Conservation (phyloP, 2,797 vertebrate genomes). For the Chaenodraco wilsoni region DNA sequence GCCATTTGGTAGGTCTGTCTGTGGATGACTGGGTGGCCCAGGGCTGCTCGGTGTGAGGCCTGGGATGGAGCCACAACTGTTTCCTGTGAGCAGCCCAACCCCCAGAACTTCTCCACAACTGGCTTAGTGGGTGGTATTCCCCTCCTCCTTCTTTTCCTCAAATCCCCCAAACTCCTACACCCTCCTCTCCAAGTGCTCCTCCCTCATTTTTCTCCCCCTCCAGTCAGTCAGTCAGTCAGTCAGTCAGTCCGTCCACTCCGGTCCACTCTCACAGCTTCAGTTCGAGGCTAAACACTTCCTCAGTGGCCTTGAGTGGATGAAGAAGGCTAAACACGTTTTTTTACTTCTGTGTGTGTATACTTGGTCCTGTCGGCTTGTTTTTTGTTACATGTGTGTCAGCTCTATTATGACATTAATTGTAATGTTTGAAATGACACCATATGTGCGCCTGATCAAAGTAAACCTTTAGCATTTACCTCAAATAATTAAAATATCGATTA, state of each 20-base stretch:
- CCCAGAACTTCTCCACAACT: conserved; percentile 79
- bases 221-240: conserved; percentile 41
- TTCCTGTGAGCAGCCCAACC: conserved; percentile 85
- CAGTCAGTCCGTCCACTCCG: conserved; percentile 28
- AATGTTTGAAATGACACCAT: background rate
- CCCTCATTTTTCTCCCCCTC: conserved; percentile 27
- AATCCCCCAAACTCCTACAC: conserved; percentile 64
- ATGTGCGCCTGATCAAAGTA: background rate
- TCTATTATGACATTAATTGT: background rate
- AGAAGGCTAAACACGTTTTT: conserved; percentile 3
- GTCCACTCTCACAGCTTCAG: conserved; percentile 61
- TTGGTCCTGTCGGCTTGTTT: background rate
- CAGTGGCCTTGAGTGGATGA: conserved; percentile 22
- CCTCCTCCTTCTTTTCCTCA: conserved; percentile 69
- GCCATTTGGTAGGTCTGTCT: conserved; percentile 82
- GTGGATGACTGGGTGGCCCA: conserved; percentile 85
- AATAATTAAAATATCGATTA: background rate
- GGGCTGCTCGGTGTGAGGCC: conserved; percentile 85
- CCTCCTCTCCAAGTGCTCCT: conserved; percentile 43
- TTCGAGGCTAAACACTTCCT: conserved; percentile 50
- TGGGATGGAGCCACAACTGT: conserved; percentile 84
- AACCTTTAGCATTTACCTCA: background rate
- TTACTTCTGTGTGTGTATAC: background rate
- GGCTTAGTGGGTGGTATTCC: conserved; percentile 86
- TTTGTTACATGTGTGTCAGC: background rate